Evolutionary conservation across 2,888 invertebrate species (phyloP), one percentile per base, ranked within the genome.

Genomic region (Drosophila melanosoma): DNA sequence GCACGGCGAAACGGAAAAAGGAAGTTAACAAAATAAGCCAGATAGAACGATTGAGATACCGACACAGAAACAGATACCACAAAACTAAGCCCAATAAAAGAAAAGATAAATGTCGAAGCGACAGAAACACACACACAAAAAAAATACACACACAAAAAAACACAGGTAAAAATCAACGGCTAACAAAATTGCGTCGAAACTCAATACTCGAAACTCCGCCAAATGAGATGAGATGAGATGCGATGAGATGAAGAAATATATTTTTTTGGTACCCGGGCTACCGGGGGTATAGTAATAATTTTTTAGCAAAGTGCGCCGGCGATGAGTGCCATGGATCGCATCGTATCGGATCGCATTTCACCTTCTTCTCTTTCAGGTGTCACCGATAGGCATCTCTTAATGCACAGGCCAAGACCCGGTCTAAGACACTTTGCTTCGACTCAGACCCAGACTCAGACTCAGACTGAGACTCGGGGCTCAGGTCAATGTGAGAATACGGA

Each of bases 351-450:
- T 91, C 91, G 90, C 90, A 91, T 91, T 91, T 91, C 92, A 91
- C 86, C 90, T 88, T 85, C 89, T 88, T 83, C 78, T 87, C 74
- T 86, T 91, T 91, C 92, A 92, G 91, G 91, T 92, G 91, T 91
- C 92, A 91, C 87, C 87, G 92, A 91, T 92, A 91, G 91, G 92
- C 85, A 91, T 91, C 91, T 90, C 84, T 91, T 91, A 91, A 90
- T 91, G 90, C 91, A 79, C 81, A 63, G 70, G 75, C 82, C 58
- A 62, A 68, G 80, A 82, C 57, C 57, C 32, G n/a, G 54, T 26
- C 54, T 26, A 54, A 36, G 56, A 17, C 45, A 54, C 42, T 42
- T 33, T 48, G 57, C 74, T 53, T 42, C 51, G 69, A 48, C 65
- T 51, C 45, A 57, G 74, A 12, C 45, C 2, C 40, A 40, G 45